Evolutionary conservation across 2,888 invertebrate genomes (phyloP).

Genomic region (Trissonchulus sp.): DNA sequence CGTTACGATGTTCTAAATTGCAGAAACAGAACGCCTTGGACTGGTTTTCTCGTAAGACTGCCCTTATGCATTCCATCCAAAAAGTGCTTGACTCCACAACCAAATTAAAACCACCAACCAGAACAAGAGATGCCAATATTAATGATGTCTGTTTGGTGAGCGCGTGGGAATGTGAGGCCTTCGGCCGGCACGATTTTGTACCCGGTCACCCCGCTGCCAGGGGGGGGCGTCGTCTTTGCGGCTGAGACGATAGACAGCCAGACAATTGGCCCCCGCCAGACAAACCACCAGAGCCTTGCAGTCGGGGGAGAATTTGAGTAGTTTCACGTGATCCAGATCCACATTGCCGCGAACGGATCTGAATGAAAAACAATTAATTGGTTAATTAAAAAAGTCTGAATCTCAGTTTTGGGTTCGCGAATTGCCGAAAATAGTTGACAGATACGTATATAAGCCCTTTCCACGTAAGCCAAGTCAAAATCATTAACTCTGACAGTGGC

Average conservation of each 20-base stretch:
- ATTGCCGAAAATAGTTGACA: too few species aligned
- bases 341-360: slow-evolving; percentile 67
- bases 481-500: too few species aligned
- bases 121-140: slow-evolving; percentile 72
- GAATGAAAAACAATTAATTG: slow-evolving; percentile 29
- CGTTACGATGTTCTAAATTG: too few species aligned
- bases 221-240: slow-evolving; percentile 66
- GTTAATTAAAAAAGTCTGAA: too few species aligned
- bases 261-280: slow-evolving; percentile 65
- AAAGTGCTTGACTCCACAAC: too few species aligned
- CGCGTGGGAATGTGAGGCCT: slow-evolving; percentile 61
- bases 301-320: slow-evolving; percentile 79
- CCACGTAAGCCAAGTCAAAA: too few species aligned
- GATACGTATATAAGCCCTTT: too few species aligned
- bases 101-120: slow-evolving; percentile 33
- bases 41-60: too few species aligned
- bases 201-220: slow-evolving; percentile 61
- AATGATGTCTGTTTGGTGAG: slow-evolving; percentile 67
- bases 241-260: slow-evolving; percentile 75
- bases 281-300: slow-evolving; percentile 71
- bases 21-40: too few species aligned
- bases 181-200: slow-evolving; percentile 62
- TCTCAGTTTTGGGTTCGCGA: too few species aligned
- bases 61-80: too few species aligned
- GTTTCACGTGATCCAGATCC: slow-evolving; percentile 72